Conservation (phyloP, 2,113 vertebrate genomes). For the Osmerus mordax region DNA sequence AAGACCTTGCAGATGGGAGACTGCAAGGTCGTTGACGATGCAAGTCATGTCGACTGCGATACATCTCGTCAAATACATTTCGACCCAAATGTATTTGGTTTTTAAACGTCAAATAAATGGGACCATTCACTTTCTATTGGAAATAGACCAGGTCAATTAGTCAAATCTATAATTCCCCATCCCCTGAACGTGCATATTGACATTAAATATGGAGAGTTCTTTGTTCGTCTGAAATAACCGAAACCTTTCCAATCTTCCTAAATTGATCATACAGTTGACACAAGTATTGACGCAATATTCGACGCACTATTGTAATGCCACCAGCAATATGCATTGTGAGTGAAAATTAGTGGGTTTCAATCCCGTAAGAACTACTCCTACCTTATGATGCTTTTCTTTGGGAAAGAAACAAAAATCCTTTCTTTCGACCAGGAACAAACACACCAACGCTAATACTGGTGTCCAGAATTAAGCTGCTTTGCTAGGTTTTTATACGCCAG, state of each 20-base stretch:
- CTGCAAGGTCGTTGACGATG: slow-evolving; percentile 7
- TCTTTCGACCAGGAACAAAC: slow-evolving; percentile 45
- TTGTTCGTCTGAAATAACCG: background rate
- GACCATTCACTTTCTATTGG: background rate
- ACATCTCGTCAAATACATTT: background rate
- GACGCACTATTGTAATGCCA: background rate
- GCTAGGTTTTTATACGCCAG: slow-evolving; percentile 75
- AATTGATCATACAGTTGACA: background rate
- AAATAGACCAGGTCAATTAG: background rate
- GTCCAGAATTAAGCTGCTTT: slow-evolving; percentile 24
- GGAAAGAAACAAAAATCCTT: slow-evolving; percentile 66
- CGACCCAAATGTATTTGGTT: background rate
- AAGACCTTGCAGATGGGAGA: background rate
- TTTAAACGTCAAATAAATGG: too few relatives aligned
- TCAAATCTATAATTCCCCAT: too few relatives aligned
- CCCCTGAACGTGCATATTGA: too few relatives aligned
- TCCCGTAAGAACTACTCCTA: slow-evolving; percentile 37
- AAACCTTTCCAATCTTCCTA: background rate
- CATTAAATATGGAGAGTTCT: too few relatives aligned
- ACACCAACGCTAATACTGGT: background rate
- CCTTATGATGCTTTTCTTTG: slow-evolving; percentile 57
- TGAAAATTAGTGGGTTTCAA: background rate
- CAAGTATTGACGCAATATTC: background rate
- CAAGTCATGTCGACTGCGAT: background rate
- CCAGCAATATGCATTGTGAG: background rate